Percentiles rank a stretch among this genome's conserved stretches.
phyloP scores from a whole-genome alignment of 1,140 invertebrate species.

The Drosophila suzukii region DNA sequence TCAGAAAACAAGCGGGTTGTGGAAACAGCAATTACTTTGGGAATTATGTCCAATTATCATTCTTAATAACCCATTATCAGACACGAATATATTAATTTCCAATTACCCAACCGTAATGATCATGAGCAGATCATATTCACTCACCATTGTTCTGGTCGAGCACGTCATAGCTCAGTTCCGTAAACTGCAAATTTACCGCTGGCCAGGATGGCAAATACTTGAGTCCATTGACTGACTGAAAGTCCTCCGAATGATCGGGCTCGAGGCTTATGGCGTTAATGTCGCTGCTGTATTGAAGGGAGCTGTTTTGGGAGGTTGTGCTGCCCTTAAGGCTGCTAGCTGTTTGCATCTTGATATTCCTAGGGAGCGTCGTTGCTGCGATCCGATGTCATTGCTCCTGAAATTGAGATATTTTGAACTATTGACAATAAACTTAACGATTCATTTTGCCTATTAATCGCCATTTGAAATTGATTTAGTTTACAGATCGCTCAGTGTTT shows the following conservation, averaged over 20 bases:
- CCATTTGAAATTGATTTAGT: background rate
- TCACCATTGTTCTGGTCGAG: constrained; percentile 85
- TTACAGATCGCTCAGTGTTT: background rate
- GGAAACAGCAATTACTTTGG: constrained; percentile 20
- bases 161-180: constrained; percentile 89
- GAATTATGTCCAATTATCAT: constrained; percentile 29
- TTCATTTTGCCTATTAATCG: background rate
- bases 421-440: constrained; percentile 1
- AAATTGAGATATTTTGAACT: no score
- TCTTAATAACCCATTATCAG: constrained; percentile 22
- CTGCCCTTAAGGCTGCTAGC: constrained; percentile 13
- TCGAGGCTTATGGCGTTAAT: constrained; percentile 76
- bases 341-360: constrained; percentile 37
- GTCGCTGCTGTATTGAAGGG: constrained; percentile 76
- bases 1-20: constrained; percentile 7
- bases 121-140: constrained; percentile 30
- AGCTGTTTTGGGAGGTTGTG: constrained; percentile 61
- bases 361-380: background rate
- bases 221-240: constrained; percentile 73
- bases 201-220: constrained; percentile 87
- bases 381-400: constrained; percentile 18
- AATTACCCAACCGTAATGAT: background rate
- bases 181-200: constrained; percentile 90
- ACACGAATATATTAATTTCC: constrained; percentile 15
- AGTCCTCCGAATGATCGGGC: constrained; percentile 50